Evolutionary conservation across 2,797 vertebrate species (phyloP), one percentile per base, ranked within the genome.

Genomic region (Alca torda): DNA sequence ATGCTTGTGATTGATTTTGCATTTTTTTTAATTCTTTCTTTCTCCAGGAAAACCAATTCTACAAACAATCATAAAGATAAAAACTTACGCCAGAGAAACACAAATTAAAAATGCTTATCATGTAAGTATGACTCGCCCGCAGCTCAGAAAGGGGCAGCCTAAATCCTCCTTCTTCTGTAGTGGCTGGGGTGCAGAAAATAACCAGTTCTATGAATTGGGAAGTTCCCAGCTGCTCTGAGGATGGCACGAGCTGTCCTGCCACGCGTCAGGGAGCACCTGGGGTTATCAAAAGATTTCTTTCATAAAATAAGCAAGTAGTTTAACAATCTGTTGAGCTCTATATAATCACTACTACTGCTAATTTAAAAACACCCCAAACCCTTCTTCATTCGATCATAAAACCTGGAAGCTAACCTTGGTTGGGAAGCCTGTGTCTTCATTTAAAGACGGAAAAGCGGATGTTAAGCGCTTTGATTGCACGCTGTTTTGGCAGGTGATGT

Each of bases 11-110:
- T 65, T 89, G 48, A 94, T 51, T 51, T 51, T 51, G 45, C 18
- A 8, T 51, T 14, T 25, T 28, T 28, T 51, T 51, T 26, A 51
- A 26, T 51, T 51, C 50, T 51, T 68, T 77, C 59, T 85, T 70
- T 73, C 80, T 88, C 53, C 97, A 99, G 99, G 98, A 99, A 99
- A 99, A 99, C 99, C 87, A 99, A 99, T 98, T 99, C 99, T 95
- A 99, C 99, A 97, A 99, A 99, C 98, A 99, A 99, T 98, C 99
- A 99, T 97, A 99, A 99, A 99, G 99, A 99, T 98, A 99, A 99
- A 99, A 99, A 99, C 98, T 98, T 99, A 98, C 99, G 99, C 96
- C 99, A 99, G 98, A 99, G 99, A 98, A 99, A 99, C 98, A 99
- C 98, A 97, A 99, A 99, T 98, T 99, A 99, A 98, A 96, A 98